phyloP scores from a whole-genome alignment of 2,888 invertebrate species.

The Mechanitis messenoides region DNA sequence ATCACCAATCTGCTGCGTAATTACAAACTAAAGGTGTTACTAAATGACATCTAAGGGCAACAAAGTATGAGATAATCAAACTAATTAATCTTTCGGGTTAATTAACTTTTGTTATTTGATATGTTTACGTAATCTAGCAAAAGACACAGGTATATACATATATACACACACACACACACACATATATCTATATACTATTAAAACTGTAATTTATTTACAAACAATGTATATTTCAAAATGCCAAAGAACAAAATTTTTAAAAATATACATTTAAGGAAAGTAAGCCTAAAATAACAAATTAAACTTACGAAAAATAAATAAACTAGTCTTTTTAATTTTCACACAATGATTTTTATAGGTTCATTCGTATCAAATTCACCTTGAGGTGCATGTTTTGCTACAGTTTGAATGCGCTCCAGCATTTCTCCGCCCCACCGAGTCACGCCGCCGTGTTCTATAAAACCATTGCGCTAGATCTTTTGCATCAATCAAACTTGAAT shows the following conservation, averaged over 20 bases:
- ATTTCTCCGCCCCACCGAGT: slow-evolving; percentile 38
- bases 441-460: slow-evolving; percentile 47
- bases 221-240: too few relatives aligned
- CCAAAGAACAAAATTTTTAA: too few relatives aligned
- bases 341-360: slow-evolving; percentile 35
- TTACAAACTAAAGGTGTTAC: slow-evolving; percentile 20
- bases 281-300: not conserved
- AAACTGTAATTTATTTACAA: too few relatives aligned
- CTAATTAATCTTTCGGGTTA: slow-evolving; percentile 6
- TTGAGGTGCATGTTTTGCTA: slow-evolving; percentile 49
- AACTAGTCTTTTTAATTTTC: not conserved
- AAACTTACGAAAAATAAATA: not conserved
- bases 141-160: too few relatives aligned
- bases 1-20: slow-evolving; percentile 18
- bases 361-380: slow-evolving; percentile 41
- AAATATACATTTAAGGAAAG: not conserved
- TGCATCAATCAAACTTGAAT: slow-evolving; percentile 55
- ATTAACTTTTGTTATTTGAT: slow-evolving; percentile 3
- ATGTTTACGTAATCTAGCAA: not conserved
- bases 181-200: too few relatives aligned
- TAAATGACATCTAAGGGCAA: slow-evolving; percentile 2
- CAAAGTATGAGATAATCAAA: slow-evolving; percentile 7
- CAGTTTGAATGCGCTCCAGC: slow-evolving; percentile 49
- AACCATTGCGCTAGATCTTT: slow-evolving; percentile 50
- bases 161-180: too few relatives aligned